Evolutionary conservation across 2,113 vertebrate species (phyloP), one percentile per base, ranked within the genome.

Genomic region (Chlorocebus sabaeus): DNA sequence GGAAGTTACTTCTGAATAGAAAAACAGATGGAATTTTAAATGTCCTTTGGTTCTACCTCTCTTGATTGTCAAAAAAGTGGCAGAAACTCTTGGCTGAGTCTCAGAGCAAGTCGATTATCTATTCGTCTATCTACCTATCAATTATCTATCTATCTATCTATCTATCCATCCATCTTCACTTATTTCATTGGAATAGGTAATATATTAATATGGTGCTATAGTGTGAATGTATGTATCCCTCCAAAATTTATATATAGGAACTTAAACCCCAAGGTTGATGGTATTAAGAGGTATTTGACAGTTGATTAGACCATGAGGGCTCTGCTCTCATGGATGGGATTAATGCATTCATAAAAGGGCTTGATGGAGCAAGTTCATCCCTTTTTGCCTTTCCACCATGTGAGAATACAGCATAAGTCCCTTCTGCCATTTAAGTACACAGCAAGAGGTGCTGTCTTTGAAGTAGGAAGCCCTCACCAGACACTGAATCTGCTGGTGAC

Each of bases 161-260:
- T n/a, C 35, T 4, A 61, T 72, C 52, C 18, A 52, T 83, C 61
- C n/a, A 55, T 89, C n/a, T 59, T 95, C 35, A 91, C 57, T 81
- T 18, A 89, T 89, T 90, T 95, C 55, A 86, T 67, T 81, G 72
- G 79, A 95, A 40, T 40, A 89, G 43, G 55, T n/a, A 75, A 59
- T 59, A 67, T 50, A 76, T 76, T 94, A 48, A 50, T 76, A 22
- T 68, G 45, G 2, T 68, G 40, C 38, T 61, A 23, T 68, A 17
- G 30, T 85, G 45, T 48, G 43, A 68, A 85, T n/a, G 11, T 35
- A 23, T 68, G 43, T 50, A 13, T 68, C 20, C 43, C 61, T 86
- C 61, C 43, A 86, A 85, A 67, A 67, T 85, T 48, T 27, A 32
- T 43, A 45, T 67, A 11, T 59, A 59, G 52, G 80, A 82, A 40